These are phyloP conservation scores for Misgurnus anguillicaudatus DNA, from an alignment of 2,113 vertebrate genomes.

Conservation along the genomic window DNA sequence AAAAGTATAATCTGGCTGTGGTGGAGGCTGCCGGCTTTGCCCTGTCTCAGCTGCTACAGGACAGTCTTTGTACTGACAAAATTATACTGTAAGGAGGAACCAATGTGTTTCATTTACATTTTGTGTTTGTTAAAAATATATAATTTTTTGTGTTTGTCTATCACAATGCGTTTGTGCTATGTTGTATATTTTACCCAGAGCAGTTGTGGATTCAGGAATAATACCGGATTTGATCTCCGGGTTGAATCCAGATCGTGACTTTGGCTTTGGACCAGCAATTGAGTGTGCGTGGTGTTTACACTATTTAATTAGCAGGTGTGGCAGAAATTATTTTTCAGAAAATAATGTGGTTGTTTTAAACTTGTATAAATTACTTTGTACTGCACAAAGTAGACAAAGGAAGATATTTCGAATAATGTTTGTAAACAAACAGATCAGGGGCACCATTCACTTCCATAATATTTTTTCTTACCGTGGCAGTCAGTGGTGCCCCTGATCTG, in stretches of 20 bases:
- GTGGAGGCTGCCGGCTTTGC: slow-evolving; percentile 89
- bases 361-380: background rate
- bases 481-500: background rate
- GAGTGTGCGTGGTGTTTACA: slow-evolving; percentile 96
- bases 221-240: slow-evolving; percentile 78
- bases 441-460: too few species aligned
- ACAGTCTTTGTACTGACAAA: slow-evolving; percentile 74
- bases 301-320: slow-evolving; percentile 88
- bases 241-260: slow-evolving; percentile 75
- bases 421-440: too few species aligned
- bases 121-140: background rate
- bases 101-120: background rate
- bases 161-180: background rate
- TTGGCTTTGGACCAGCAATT: slow-evolving; percentile 78
- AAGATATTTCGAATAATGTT: background rate
- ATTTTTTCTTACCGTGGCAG: too few species aligned
- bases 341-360: background rate
- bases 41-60: slow-evolving; percentile 92
- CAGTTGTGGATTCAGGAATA: slow-evolving; percentile 78
- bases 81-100: slow-evolving; percentile 85
- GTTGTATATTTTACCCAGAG: slow-evolving; percentile 64
- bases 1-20: slow-evolving; percentile 84
- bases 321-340: too few species aligned
- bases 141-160: too few species aligned
- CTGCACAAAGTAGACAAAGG: background rate